phyloP scores from a whole-genome alignment of 2,888 invertebrate genomes.

The Philereme vetulata region DNA sequence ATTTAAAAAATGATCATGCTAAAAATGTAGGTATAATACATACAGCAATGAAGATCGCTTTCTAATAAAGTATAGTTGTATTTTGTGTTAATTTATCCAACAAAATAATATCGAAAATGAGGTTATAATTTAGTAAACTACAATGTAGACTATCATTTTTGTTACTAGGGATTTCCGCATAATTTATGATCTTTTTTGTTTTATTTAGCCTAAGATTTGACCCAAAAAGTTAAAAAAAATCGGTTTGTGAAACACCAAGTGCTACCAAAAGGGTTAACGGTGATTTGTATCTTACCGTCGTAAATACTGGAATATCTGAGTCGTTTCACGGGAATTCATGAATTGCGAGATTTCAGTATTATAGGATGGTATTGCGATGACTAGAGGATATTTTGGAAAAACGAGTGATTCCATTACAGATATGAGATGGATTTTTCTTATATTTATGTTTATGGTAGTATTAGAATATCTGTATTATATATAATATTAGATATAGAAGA shows the following conservation, averaged over 20 bases:
- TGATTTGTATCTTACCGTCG: slow-evolving; percentile 41
- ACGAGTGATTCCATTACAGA: background rate
- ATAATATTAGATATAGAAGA: too few species aligned
- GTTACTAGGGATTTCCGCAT: slow-evolving; percentile 10
- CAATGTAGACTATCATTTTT: slow-evolving; percentile 8
- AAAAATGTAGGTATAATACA: background rate
- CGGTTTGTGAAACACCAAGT: slow-evolving; percentile 45
- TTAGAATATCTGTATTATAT: too few species aligned
- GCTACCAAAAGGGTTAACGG: slow-evolving; percentile 44
- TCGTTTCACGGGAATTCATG: slow-evolving; percentile 24
- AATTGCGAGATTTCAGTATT: slow-evolving; percentile 6
- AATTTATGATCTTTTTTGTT: slow-evolving; percentile 25
- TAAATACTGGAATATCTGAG: slow-evolving; percentile 29
- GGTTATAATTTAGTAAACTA: slow-evolving; percentile 16
- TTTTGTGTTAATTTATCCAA: slow-evolving; percentile 8
- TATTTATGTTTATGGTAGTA: too few species aligned
- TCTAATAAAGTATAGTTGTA: background rate
- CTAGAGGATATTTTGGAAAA: slow-evolving; percentile 5
- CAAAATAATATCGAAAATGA: slow-evolving; percentile 8
- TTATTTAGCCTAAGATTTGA: slow-evolving; percentile 26
- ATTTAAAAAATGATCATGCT: background rate
- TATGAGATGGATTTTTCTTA: background rate
- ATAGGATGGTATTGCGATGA: slow-evolving; percentile 5
- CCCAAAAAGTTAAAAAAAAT: slow-evolving; percentile 23
- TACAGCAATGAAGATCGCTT: background rate